Evolutionary conservation across 2,888 invertebrate species (phyloP), one percentile per base, ranked within the genome.

Genomic region (Phorcus lineatus): DNA sequence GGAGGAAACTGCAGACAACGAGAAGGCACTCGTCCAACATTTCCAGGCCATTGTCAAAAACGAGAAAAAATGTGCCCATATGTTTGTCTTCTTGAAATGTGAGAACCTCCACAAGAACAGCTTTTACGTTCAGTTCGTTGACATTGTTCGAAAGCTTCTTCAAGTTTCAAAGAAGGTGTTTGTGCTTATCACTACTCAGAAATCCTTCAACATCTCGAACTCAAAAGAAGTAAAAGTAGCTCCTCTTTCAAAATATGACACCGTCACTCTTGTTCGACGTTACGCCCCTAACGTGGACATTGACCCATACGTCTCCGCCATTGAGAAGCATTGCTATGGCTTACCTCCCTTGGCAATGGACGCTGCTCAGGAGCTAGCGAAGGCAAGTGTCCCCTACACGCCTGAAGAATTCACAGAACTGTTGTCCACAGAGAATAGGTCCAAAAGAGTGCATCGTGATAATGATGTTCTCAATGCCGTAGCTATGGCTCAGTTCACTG

Each of bases 291-390:
- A 70, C 17, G 74, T 78, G 22, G 66, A 74, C 22, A 55, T 70
- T 19, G 47, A 52, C 2, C 74, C 62, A 7, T 82, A 74, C 19
- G 19, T 11, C 1, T 17, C 70, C 0, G 22, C 80, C 19, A n/a
- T 82, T 19, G 24, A 70, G 17, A 57, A 54, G 7, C 57, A 77
- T 53, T 80, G 80, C 31, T 52, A 47, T 16, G 82, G 82, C 31
- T 47, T 80, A 53, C 82, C 82, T 13, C 78, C 80, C 47, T 67
- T 80, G 66, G 67, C 80, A n/a, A 13, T 75, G n/a, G 80, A 78
- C 66, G 66, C 80, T 19, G 82, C 82, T 0, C 17, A 40, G 22
- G 22, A 57, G 19, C 53, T 82, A 28, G 70, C 62, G 2, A 78
- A 77, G 6, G 57, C 31, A 11, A 9, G 47, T 16, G 28, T 75